Evolutionary conservation across 2,113 vertebrate genomes (phyloP), one percentile per base, ranked within the genome.

Genomic region (Cephalopholis sonnerati): DNA sequence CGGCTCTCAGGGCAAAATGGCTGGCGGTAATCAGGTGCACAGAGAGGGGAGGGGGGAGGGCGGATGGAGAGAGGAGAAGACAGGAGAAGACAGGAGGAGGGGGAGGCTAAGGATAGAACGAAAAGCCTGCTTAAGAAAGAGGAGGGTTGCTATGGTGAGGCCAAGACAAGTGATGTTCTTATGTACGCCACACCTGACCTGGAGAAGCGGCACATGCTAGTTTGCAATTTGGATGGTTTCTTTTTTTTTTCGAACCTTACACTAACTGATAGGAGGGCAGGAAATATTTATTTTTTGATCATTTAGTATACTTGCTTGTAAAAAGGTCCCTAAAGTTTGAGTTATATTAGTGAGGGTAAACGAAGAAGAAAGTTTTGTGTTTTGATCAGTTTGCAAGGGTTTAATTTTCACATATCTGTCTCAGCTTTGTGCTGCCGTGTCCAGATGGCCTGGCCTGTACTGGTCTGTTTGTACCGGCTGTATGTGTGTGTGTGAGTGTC

Each of bases 71-170:
- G 27, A 17, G 68, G 80, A 48, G 57, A 51, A 66, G 48, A 27
- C 66, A 63, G 68, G 57, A 85, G 63, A 81, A 50, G 73, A 72
- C 18, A 58, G 55, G 36, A 50, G 82, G 55, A 39, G 74, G 65
- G 57, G 57, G 61, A 90, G 90, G 90, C 96, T 95, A 96, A 96
- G 93, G 95, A 96, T 97, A 96, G 96, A 96, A 94, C 81, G 85
- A 90, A 96, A 97, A 97, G 95, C 96, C 95, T 90, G 91, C 91
- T 94, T 97, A 97, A 96, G 53, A 12, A 20, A 54, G 55, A 7
- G 24, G 66, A 50, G 77, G 50, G 76, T 89, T 88, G 81, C 70
- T 67, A 79, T 83, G 83, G 73, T 55, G 78, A 89, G 58, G 29
- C 59, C 68, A 78, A 87, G 73, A 67, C 65, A 77, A 68, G 61